These are phyloP conservation scores for Anastatus disparis DNA, from an alignment of 1,140 invertebrate species.

Conservation along the genomic window DNA sequence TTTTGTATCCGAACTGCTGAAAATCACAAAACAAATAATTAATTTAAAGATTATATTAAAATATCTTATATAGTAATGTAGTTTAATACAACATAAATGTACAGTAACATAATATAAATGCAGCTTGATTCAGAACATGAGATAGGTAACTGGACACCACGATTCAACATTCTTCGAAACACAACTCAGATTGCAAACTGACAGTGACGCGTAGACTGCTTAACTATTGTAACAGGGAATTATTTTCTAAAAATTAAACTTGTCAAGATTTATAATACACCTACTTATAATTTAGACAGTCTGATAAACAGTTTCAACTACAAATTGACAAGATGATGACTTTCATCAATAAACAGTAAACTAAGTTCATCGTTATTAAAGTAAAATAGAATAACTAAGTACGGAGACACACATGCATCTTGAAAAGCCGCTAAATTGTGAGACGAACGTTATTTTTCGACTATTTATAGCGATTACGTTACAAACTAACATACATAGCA, in stretches of 20 bases:
- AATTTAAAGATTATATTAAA: too few species aligned
- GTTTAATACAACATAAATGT: too few species aligned
- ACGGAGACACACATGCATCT: neutral
- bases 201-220: neutral
- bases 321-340: neutral
- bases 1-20: slow-evolving; percentile 57
- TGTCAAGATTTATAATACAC: neutral
- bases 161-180: neutral
- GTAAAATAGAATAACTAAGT: too few species aligned
- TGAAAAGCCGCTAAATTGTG: neutral
- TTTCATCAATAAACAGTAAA: too few species aligned
- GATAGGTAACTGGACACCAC: neutral
- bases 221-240: too few species aligned
- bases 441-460: neutral
- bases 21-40: too few species aligned
- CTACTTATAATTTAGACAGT: too few species aligned
- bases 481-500: too few species aligned
- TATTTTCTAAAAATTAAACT: neutral
- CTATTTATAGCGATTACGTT: slow-evolving; percentile 33
- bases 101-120: neutral
- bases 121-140: neutral
- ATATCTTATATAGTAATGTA: too few species aligned
- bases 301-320: too few species aligned
- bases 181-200: neutral
- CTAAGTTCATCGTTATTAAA: neutral